A percentile compares a stretch with the other conserved stretches of the same genome.
Evolutionary conservation across 2,797 vertebrate genomes (phyloP).

Genomic region (Chrysocyon brachyurus): DNA sequence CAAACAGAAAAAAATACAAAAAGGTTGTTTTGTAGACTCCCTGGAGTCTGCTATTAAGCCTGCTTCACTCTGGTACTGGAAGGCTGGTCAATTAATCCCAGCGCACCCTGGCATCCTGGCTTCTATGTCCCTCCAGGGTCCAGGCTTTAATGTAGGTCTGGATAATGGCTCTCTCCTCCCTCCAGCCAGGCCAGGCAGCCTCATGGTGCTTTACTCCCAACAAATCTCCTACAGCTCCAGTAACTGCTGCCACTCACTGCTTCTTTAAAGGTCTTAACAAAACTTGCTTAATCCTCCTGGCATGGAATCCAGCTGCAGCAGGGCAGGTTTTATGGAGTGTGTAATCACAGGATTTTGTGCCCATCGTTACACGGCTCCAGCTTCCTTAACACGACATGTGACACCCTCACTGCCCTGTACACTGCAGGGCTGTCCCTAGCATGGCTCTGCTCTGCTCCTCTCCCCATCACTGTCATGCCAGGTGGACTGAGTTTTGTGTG

Average conservation of each 20-base stretch:
- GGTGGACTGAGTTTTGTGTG: background rate
- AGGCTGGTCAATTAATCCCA: slow-evolving; percentile 42
- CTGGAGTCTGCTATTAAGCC: background rate
- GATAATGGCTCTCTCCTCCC: background rate
- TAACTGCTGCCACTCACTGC: slow-evolving; percentile 25
- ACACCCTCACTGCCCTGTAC: too few relatives aligned
- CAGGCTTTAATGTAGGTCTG: background rate
- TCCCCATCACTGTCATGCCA: background rate
- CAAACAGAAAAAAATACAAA: slow-evolving; percentile 26
- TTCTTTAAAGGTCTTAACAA: slow-evolving; percentile 60
- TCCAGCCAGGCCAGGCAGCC: background rate
- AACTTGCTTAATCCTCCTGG: background rate
- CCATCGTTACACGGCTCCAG: accelerated
- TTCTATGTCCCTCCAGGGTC: background rate
- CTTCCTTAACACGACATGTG: background rate
- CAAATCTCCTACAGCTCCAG: background rate
- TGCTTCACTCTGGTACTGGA: background rate
- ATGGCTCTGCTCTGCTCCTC: accelerated
- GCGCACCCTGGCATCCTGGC: background rate
- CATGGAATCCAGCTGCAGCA: slow-evolving; percentile 5
- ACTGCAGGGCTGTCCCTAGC: accelerated
- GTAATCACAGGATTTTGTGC: background rate
- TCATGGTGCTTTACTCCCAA: slow-evolving; percentile 18
- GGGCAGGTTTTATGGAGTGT: background rate
- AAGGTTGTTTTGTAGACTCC: background rate